Evolutionary conservation across 2,113 vertebrate genomes (phyloP), one percentile per base, ranked within the genome.

Genomic region (Colaptes auratus): DNA sequence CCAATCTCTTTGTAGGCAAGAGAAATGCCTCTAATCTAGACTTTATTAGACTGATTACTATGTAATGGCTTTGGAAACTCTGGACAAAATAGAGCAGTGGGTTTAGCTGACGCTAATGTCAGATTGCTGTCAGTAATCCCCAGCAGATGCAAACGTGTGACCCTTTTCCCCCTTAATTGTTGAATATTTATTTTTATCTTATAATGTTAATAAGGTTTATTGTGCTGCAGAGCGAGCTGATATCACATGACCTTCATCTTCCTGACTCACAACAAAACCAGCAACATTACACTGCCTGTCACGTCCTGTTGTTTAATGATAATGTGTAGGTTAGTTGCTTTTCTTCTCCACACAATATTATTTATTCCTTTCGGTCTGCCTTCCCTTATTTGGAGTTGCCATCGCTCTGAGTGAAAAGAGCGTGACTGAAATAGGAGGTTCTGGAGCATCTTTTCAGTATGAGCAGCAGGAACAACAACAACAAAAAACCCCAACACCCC

Each of bases 11-110:
- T 84, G 82, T 92, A 95, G 88, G 89, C 86, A 75, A 94, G 94
- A 97, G 94, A 96, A 96, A 96, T 97, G 89, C 95, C 93, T 96
- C 87, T 94, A 92, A 93, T 80, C 78, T 96, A 88, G 92, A 94
- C 70, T 86, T 96, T 97, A 96, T 97, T 96, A 96, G 96, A 86
- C 93, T 97, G 96, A 98, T 97, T 95, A 96, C 96, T 96, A 95
- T 96, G 95, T 96, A 96, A 92, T 93, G 94, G 89, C 87, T 95
- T 96, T 95, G 91, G 96, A 97, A 96, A 96, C 92, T 92, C 93
- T 65, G 95, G 90, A 92, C 95, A 94, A 94, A 97, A 94, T 79
- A 95, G 89, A 96, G 74, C 74, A 76, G 92, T 80, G 83, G 95
- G 93, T 95, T 97, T 96, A 96, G 95, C 90, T 90, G 94, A 92